Base-by-base conservation (phyloP, 2,797 vertebrate genomes). In the Acipenser oxyrinchus region DNA sequence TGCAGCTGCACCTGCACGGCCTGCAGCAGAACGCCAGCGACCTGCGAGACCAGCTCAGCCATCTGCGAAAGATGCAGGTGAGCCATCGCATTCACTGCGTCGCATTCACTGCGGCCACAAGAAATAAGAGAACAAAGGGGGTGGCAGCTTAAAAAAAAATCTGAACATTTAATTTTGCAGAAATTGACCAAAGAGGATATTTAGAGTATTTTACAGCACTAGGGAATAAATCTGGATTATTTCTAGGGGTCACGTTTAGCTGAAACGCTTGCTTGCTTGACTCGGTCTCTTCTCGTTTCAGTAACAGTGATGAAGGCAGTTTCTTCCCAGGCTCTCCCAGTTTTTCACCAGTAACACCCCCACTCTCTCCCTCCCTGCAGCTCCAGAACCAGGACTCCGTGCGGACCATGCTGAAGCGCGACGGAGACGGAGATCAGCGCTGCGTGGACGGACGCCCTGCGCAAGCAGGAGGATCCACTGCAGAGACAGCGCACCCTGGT, bases 401-500 rank as follows among this genome's bases (percentile, higher is more conserved):
- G 78, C 88, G 89, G 76, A 85, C 86, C n/a, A 87, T 99, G 79
- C 83, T 99, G 83, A 93, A 95, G 72, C 84, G 94, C 59, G n/a
- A 95, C 95, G 0, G 96, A 95, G 82, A 88, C 91, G 0, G 96
- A 99, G 90, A 82, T 99, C 76, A 97, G 90, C 4, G 86, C n/a
- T 94, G 73, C 90, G 95, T 1, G 93, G 78, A 91, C 92, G 0
- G 96, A 99, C 65, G 91, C 93, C 4, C 74, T 96, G 81, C 90
- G 95, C 81, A 95, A 96, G 75, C 95, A 96, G 79, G 96, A 99
- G 80, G 96, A 99, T 76, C 96, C 96, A 2, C 88, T 99, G 81
- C 96, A 98, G 86, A 92, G 96, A 75, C 96, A 99, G 88, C 94
- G 96, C 79, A 93, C 93, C 74, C 82, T 99, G 78, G 96, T 99